Conservation (phyloP, 2,797 vertebrate species). For the Meriones psammophilus region DNA sequence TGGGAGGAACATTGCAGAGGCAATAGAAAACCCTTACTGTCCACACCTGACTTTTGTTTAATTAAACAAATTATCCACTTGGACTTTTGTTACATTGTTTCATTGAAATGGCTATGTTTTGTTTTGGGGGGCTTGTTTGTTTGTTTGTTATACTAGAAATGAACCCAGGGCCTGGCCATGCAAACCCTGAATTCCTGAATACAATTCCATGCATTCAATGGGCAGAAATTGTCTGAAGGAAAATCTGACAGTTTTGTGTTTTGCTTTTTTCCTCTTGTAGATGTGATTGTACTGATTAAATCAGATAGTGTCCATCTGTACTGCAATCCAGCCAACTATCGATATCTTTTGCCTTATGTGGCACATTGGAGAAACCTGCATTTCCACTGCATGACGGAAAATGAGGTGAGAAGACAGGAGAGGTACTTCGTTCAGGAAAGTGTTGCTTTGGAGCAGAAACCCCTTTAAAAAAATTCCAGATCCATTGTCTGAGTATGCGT, state of each 20-base stretch:
- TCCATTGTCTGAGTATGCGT: background rate
- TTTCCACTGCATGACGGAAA: conserved; percentile 96
- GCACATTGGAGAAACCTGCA: conserved; percentile 98
- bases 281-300: conserved; percentile 97
- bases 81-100: conserved; percentile 56
- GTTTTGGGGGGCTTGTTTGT: background rate
- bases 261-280: conserved; percentile 86
- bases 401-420: conserved; percentile 90
- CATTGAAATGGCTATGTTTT: conserved; percentile 41
- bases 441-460: conserved; percentile 20
- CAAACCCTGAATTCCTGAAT: background rate
- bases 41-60: background rate
- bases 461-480: background rate
- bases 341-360: conserved; percentile 94
- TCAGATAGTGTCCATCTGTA: conserved; percentile 97
- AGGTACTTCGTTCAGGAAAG: background rate
- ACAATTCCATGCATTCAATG: background rate
- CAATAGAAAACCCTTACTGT: conserved; percentile 24
- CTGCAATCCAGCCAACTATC: conserved; percentile 98
- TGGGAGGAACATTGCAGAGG: background rate
- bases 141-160: background rate
- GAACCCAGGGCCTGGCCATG: background rate
- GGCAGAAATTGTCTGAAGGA: conserved; percentile 49
- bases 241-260: conserved; percentile 65
- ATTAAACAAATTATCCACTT: conserved; percentile 59